These are phyloP conservation scores for Thereuonema tuberculata DNA, from an alignment of 1,140 invertebrate species.

Conservation along the genomic window DNA sequence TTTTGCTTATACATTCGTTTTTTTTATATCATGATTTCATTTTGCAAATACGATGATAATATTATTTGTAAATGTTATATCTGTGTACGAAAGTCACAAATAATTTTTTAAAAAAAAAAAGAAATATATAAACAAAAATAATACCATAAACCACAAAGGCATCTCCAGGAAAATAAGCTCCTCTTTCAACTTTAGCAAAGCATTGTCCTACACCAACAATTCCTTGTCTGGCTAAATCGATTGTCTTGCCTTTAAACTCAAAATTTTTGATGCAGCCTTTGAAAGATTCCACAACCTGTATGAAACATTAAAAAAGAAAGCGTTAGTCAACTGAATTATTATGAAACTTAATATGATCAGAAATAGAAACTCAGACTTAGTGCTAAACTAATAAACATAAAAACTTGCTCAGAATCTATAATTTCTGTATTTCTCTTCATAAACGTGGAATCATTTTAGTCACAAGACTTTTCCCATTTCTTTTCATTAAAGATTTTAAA, in stretches of 20 bases:
- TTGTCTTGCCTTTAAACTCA: slow-evolving; percentile 52
- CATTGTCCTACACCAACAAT: slow-evolving; percentile 68
- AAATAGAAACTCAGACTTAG: background rate
- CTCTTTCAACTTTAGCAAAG: slow-evolving; percentile 67
- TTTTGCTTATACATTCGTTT: too few species aligned
- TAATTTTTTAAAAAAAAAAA: too few species aligned
- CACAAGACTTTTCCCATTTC: too few species aligned
- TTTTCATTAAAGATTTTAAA: too few species aligned
- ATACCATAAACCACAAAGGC: slow-evolving; percentile 69
- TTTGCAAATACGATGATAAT: too few species aligned
- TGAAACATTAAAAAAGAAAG: background rate
- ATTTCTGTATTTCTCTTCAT: background rate
- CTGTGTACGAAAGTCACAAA: too few species aligned
- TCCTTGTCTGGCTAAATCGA: slow-evolving; percentile 51
- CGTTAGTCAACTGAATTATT: too few species aligned
- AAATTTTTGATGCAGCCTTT: slow-evolving; percentile 68
- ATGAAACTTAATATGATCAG: too few species aligned
- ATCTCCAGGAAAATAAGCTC: slow-evolving; percentile 71
- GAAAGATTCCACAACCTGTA: slow-evolving; percentile 47
- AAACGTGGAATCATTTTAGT: too few species aligned
- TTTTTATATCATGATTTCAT: too few species aligned
- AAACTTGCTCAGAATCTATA: background rate
- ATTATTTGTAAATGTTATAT: too few species aligned
- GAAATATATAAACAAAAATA: too few species aligned
- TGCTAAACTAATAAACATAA: background rate